Evolutionary conservation across 2,888 invertebrate genomes (phyloP).

Genomic region (Acronicta leporina): DNA sequence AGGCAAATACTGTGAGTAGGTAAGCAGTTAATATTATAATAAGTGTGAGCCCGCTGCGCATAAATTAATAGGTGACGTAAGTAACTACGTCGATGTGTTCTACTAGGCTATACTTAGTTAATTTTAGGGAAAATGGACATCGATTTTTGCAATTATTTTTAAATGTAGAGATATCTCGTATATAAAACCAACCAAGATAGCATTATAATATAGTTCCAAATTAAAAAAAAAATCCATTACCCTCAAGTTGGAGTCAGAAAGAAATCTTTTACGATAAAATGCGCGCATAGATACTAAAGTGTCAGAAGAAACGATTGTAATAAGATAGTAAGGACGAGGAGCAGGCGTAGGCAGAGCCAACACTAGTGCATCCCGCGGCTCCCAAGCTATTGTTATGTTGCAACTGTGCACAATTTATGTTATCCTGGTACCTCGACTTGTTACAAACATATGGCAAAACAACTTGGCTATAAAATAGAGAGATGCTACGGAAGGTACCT

Average conservation of each 20-base stretch:
- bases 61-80: constrained; percentile 35
- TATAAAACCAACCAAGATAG: too few species aligned
- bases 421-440: constrained; percentile 55
- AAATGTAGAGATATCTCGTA: too few species aligned
- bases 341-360: constrained; percentile 58
- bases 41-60: constrained; percentile 20
- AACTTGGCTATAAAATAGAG: constrained; percentile 48
- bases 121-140: background rate
- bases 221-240: constrained; percentile 1
- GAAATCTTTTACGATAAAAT: constrained; percentile 74
- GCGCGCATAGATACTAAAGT: constrained; percentile 78
- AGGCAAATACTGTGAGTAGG: constrained; percentile 18
- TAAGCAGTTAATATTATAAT: constrained; percentile 24
- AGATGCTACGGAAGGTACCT: constrained; percentile 18
- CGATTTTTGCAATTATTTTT: too few species aligned
- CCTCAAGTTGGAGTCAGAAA: constrained; percentile 55
- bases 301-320: constrained; percentile 81
- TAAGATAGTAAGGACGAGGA: constrained; percentile 78
- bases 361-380: constrained; percentile 67
- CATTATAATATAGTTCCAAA: too few species aligned
- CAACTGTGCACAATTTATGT: constrained; percentile 79
- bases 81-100: background rate
- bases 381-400: constrained; percentile 77
- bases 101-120: background rate
- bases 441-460: constrained; percentile 49